Conservation (phyloP, 2,113 vertebrate genomes). For the Origma solitaria region DNA sequence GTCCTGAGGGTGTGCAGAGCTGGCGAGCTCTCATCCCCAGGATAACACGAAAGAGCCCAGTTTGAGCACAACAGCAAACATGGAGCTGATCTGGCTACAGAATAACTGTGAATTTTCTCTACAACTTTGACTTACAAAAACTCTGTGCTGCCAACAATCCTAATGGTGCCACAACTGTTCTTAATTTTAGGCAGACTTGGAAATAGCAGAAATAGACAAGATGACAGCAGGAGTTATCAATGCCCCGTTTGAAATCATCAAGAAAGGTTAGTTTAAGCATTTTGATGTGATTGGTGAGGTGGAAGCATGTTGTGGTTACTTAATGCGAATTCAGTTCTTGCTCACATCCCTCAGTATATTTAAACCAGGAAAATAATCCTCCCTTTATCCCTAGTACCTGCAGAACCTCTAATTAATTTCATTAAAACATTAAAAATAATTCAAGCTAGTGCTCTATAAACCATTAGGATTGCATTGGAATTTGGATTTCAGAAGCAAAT, state of each 20-base stretch:
- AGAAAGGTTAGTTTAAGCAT: constrained; percentile 55
- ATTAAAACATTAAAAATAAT: background rate
- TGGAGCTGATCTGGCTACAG: background rate
- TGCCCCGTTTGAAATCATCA: constrained; percentile 58
- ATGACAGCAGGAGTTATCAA: constrained; percentile 67
- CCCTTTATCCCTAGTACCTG: background rate
- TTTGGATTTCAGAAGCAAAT: background rate
- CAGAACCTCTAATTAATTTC: background rate
- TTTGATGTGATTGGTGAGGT: background rate
- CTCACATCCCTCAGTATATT: background rate
- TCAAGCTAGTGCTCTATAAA: background rate
- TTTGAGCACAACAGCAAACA: fast-evolving
- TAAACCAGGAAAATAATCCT: background rate
- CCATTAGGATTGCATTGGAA: background rate
- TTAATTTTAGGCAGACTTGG: constrained; percentile 62
- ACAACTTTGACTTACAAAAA: background rate
- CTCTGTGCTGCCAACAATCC: no score
- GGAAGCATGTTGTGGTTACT: background rate
- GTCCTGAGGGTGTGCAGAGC: background rate
- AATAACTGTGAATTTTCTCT: background rate
- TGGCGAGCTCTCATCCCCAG: fast-evolving
- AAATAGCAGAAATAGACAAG: constrained; percentile 71
- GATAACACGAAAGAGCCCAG: fast-evolving
- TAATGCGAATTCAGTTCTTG: background rate
- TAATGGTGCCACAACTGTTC: no score